phyloP scores from a whole-genome alignment of 2,113 vertebrate species.

The Haemorhous mexicanus region DNA sequence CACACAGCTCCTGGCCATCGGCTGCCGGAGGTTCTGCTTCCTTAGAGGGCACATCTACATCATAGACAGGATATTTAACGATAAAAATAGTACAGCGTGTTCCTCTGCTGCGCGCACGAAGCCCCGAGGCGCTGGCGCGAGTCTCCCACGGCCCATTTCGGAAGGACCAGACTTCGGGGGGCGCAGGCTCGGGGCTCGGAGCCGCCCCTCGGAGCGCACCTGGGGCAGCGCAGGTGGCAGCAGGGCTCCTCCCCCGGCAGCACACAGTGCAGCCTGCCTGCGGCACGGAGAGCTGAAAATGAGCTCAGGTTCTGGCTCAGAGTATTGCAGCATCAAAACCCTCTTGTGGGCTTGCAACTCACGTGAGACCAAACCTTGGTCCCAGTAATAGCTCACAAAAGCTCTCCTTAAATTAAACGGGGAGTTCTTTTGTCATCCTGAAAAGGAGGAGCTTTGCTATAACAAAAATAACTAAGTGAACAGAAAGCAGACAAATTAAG shows the following conservation, averaged over 20 bases:
- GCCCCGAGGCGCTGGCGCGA: fast-evolving
- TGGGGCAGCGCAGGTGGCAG: not conserved
- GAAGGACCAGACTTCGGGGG: no score
- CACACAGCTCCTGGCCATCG: not conserved
- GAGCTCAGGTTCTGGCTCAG: not conserved
- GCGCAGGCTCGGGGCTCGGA: not conserved
- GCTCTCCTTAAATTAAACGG: not conserved
- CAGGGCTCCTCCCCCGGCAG: not conserved
- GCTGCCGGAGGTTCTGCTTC: not conserved
- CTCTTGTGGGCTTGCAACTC: not conserved
- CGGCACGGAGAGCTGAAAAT: not conserved
- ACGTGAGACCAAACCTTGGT: not conserved
- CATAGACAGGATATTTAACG: not conserved
- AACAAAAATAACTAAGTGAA: not conserved
- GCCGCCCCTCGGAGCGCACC: not conserved
- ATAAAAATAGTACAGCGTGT: fast-evolving
- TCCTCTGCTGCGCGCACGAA: not conserved
- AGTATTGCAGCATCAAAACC: not conserved
- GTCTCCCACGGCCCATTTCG: fast-evolving
- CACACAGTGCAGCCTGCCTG: not conserved
- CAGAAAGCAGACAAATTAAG: not conserved
- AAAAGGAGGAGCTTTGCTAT: not conserved
- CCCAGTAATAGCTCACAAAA: not conserved
- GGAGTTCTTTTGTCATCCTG: not conserved
- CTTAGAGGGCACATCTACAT: not conserved